Conservation (phyloP, 2,113 vertebrate genomes). For the Brachypteracias leptosomus region DNA sequence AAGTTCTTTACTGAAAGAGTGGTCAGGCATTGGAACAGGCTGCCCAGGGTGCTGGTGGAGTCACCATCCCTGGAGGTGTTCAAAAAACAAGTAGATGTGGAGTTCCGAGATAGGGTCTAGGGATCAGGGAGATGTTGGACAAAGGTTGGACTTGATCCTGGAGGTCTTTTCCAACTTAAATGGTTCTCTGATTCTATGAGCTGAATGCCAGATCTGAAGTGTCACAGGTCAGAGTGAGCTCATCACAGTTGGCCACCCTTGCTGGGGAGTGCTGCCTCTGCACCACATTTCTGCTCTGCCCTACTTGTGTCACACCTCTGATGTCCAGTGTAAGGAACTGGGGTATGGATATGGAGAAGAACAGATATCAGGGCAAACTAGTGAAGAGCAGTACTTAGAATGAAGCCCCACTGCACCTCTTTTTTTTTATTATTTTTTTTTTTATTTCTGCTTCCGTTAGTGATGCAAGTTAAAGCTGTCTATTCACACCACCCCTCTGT, state of each 20-base stretch:
- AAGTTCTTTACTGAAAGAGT: too few relatives aligned
- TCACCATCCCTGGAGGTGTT: too few relatives aligned
- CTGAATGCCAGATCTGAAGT: neutral
- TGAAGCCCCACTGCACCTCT: neutral
- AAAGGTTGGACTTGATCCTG: too few relatives aligned
- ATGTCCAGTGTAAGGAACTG: neutral
- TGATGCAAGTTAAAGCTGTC: neutral
- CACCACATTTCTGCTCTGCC: neutral
- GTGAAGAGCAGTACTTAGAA: neutral
- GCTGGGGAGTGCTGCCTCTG: neutral
- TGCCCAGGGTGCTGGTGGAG: too few relatives aligned
- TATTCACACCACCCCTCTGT: neutral
- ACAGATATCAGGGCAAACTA: neutral
- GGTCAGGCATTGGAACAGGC: too few relatives aligned
- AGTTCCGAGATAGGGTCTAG: too few relatives aligned
- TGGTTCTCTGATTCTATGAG: too few relatives aligned
- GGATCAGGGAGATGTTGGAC: too few relatives aligned
- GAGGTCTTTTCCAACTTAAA: too few relatives aligned
- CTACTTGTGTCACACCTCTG: neutral
- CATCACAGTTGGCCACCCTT: neutral
- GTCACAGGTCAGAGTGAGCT: fast-evolving
- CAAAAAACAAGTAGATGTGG: too few relatives aligned
- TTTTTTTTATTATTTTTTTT: neutral
- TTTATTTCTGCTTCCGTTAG: neutral
- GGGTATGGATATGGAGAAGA: neutral